Conservation (phyloP, 35 echinoderm and acorn worm genomes). For the Stichopus chloronotus region DNA sequence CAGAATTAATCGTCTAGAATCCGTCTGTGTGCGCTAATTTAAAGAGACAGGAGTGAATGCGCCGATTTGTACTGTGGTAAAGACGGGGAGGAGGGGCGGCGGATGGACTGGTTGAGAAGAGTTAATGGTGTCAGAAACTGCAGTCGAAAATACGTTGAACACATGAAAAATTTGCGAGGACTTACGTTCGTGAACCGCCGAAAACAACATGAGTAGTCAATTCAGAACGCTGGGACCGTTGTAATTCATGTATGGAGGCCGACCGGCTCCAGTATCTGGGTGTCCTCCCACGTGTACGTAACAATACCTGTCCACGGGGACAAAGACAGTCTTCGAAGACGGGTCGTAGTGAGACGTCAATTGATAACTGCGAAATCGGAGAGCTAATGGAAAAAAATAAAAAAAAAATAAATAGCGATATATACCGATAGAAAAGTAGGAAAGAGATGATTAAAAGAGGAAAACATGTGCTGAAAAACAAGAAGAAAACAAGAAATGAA, state of each 20-base stretch:
- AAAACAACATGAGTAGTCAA: too few species aligned
- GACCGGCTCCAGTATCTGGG: constrained; percentile 22
- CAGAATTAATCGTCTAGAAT: too few species aligned
- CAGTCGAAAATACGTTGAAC: too few species aligned
- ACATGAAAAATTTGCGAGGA: too few species aligned
- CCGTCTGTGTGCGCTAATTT: too few species aligned
- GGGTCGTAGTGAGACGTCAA: constrained; percentile 19
- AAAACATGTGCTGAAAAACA: not conserved
- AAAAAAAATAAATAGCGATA: not conserved
- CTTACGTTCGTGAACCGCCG: too few species aligned
- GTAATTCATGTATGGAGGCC: constrained; percentile 8
- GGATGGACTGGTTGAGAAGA: not conserved
- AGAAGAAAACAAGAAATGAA: not conserved
- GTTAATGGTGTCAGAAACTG: not conserved
- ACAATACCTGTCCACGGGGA: constrained; percentile 27
- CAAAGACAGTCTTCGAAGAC: constrained; percentile 4
- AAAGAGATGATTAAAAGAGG: too few species aligned
- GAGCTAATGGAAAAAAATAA: not conserved
- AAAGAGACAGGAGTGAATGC: too few species aligned
- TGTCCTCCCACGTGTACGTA: constrained; percentile 22
- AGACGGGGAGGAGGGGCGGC: too few species aligned
- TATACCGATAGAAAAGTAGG: too few species aligned
- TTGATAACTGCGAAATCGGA: constrained; percentile 21
- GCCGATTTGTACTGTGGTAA: too few species aligned
- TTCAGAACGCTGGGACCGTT: not conserved